Base-by-base conservation (phyloP, 2,797 vertebrate species). In the Neostethus bicornis region DNA sequence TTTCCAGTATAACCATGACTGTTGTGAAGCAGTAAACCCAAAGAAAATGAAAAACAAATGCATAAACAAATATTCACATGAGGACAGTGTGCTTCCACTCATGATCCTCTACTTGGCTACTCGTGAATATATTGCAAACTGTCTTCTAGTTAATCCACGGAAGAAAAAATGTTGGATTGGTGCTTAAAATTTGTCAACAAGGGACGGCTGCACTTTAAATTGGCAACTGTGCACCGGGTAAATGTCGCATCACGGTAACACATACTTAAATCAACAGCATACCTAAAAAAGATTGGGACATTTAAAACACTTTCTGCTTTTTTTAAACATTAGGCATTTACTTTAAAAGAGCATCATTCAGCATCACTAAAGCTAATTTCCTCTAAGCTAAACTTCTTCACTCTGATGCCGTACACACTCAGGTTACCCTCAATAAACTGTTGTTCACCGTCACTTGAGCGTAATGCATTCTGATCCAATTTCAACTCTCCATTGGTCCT, bases 401-500 rank as follows among this genome's bases (percentile, higher is more conserved):
- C 9, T 62, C 32, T 39, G 37, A 71, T 12, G 50, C 26, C 54
- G 57, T 56, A 66, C 48, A 80, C 61, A 75, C 73, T 71, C 51
- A 69, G 56, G 61, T 55, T 26, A 31, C 26, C 49, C 59, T 66
- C 57, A 71, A 70, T 79, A 76, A 82, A 83, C 75, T 62, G 55
- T 20, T 75, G 67, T 80, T 72, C 54, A 28, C 60, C 70, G 83
- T 49, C 58, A 79, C 55, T 54, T 73, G 78, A 84, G 63, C 28
- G 54, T 69, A 71, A 80, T 70, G 56, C 64, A 61, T 47, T 51
- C 56, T 50, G 68, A 77, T 86, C 83, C 53, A 47, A 61, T 88
- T 85, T 84, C 83, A 83, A 49, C 61, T 63, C 53, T 63, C 54
- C 62, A 45, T 43, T 38, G 42, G 56, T 42, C 48, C 37, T 63